These are phyloP conservation scores for Ceratotherium simum DNA, from an alignment of 2,113 vertebrate genomes.

Conservation along the genomic window DNA sequence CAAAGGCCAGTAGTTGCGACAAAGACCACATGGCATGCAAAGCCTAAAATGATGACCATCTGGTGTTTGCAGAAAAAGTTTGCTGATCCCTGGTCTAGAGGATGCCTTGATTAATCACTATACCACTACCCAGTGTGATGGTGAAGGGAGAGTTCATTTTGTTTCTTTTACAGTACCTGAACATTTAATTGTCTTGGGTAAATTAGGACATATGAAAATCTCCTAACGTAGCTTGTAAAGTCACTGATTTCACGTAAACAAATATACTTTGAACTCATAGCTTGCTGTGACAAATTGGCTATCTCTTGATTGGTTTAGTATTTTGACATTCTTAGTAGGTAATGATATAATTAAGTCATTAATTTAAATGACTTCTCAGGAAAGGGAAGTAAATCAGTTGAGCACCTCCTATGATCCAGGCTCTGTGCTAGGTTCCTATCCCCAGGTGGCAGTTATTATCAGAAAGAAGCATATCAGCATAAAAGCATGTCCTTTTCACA, in stretches of 20 bases:
- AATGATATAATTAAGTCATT: conserved; percentile 45
- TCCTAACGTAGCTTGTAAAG: background rate
- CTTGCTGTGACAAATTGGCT: background rate
- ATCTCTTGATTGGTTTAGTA: background rate
- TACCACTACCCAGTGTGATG: background rate
- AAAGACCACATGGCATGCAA: background rate
- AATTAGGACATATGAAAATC: background rate
- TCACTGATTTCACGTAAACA: background rate
- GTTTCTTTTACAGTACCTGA: background rate
- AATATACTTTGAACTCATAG: conserved; percentile 17
- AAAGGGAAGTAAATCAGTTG: background rate
- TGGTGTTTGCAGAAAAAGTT: background rate
- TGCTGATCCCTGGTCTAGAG: background rate
- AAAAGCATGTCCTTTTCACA: too few relatives aligned
- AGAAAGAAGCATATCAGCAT: background rate
- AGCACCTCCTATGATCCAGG: background rate
- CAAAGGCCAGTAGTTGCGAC: background rate
- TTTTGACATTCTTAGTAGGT: conserved; percentile 37
- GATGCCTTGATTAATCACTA: background rate
- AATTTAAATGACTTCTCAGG: conserved; percentile 28
- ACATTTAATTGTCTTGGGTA: background rate
- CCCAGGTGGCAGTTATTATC: background rate
- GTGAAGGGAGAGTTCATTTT: background rate
- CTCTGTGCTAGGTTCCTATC: background rate
- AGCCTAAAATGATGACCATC: background rate